Percentiles rank a stretch among this genome's conserved stretches.
Evolutionary conservation across 2,797 vertebrate genomes (phyloP).

Genomic region (Linurgus olivaceus): DNA sequence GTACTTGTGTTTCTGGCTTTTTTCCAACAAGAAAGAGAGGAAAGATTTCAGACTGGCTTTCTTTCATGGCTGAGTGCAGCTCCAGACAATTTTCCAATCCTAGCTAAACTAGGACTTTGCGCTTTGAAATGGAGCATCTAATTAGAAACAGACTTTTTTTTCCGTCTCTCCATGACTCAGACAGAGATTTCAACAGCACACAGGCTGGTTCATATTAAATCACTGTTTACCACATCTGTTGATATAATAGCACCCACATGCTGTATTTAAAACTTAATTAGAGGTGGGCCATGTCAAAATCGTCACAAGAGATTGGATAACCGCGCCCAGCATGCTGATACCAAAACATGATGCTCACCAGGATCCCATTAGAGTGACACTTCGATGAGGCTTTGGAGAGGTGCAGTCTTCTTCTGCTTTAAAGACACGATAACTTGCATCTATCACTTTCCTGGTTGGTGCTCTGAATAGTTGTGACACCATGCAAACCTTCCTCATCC

Average conservation of each 20-base stretch:
- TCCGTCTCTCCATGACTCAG: slow-evolving; percentile 48
- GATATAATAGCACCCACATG: slow-evolving; percentile 49
- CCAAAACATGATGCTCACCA: slow-evolving; percentile 4
- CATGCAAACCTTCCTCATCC: neutral
- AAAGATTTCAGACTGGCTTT: neutral
- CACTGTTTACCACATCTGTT: slow-evolving; percentile 59
- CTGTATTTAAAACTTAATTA: slow-evolving; percentile 69
- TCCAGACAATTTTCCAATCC: neutral
- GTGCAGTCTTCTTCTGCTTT: neutral
- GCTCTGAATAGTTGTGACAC: neutral
- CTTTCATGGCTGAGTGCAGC: neutral
- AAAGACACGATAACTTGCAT: neutral
- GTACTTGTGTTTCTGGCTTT: neutral
- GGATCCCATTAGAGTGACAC: neutral
- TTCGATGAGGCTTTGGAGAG: neutral
- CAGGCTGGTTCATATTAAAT: slow-evolving; percentile 48
- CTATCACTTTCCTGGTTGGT: neutral
- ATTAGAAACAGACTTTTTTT: slow-evolving; percentile 16
- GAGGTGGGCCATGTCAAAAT: slow-evolving; percentile 31
- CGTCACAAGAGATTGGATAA: neutral
- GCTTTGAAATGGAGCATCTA: neutral
- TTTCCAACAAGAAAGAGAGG: neutral
- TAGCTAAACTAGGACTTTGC: neutral
- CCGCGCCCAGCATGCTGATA: slow-evolving; percentile 39
- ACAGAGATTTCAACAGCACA: slow-evolving; percentile 47